Percentiles rank a stretch among this genome's conserved stretches.
These are phyloP conservation scores for Rhopalosiphum nymphaeae DNA, from an alignment of 2,888 invertebrate species.

Conservation along the genomic window DNA sequence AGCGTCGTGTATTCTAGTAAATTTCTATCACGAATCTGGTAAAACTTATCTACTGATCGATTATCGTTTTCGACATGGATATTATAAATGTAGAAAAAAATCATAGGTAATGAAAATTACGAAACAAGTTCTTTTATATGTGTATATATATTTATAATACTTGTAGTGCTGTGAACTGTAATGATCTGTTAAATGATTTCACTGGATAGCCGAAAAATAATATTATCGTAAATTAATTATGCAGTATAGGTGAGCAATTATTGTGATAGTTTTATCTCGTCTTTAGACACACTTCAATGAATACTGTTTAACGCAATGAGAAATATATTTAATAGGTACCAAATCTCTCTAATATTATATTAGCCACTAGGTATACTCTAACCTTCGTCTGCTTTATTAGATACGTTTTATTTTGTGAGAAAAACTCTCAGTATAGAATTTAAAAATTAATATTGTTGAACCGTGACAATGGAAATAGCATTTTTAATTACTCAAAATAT, in stretches of 20 bases:
- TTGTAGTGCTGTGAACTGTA: neutral
- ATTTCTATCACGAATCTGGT: constrained; percentile 56
- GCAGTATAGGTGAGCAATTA: neutral
- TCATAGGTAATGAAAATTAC: neutral
- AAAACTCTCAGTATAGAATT: neutral
- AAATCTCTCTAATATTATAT: neutral
- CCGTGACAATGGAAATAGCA: neutral
- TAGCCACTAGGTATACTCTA: neutral
- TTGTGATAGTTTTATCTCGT: neutral
- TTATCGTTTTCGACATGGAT: constrained; percentile 37
- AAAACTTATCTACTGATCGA: constrained; percentile 21
- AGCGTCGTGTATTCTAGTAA: constrained; percentile 9
- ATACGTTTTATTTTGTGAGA: neutral
- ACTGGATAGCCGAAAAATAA: neutral
- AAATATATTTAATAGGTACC: neutral
- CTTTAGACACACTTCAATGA: constrained; percentile 11
- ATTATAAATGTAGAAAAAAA: neutral
- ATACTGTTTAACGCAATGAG: neutral
- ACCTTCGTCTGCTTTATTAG: neutral
- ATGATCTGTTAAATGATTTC: constrained; percentile 19
- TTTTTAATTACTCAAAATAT: neutral
- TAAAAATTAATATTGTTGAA: neutral
- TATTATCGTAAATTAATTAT: neutral
- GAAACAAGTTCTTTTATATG: constrained; percentile 1
- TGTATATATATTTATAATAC: neutral